A percentile compares a stretch with the other conserved stretches of the same genome.
Conservation (phyloP, 2,888 invertebrate species). For the Mythimna ferrago region DNA sequence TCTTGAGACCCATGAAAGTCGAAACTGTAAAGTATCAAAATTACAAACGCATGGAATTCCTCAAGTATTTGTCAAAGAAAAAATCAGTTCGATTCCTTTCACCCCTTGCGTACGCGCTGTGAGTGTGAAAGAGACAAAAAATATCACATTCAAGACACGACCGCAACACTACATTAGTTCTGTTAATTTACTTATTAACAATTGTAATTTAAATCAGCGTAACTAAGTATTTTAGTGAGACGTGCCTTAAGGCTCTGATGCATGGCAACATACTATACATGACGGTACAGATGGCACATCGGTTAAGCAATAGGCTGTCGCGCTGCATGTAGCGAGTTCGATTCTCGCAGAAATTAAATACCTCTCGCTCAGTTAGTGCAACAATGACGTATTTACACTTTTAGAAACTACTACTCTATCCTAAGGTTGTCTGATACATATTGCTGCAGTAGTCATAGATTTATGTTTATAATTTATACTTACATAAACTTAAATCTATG, state of each 20-base stretch:
- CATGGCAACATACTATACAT: background rate
- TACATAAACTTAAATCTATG: no score
- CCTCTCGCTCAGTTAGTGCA: no score
- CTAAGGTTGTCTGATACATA: no score
- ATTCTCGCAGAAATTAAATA: no score
- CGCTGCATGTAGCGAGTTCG: no score
- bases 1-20: no score
- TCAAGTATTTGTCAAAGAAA: slow-evolving; percentile 75
- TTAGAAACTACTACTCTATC: no score
- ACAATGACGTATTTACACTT: no score
- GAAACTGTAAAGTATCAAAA: slow-evolving; percentile 75
- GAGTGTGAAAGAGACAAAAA: slow-evolving; percentile 61
- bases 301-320: no score
- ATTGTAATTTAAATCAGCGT: slow-evolving; percentile 54
- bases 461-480: no score
- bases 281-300: background rate
- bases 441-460: no score
- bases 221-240: slow-evolving; percentile 35
- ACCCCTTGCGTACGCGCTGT: slow-evolving; percentile 63
- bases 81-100: slow-evolving; percentile 79
- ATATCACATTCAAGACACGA: slow-evolving; percentile 63
- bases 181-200: slow-evolving; percentile 64
- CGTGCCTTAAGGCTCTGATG: background rate
- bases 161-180: slow-evolving; percentile 64
- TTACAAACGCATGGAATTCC: slow-evolving; percentile 46